phyloP scores from a whole-genome alignment of 2,797 vertebrate genomes.

The Catharus ustulatus region DNA sequence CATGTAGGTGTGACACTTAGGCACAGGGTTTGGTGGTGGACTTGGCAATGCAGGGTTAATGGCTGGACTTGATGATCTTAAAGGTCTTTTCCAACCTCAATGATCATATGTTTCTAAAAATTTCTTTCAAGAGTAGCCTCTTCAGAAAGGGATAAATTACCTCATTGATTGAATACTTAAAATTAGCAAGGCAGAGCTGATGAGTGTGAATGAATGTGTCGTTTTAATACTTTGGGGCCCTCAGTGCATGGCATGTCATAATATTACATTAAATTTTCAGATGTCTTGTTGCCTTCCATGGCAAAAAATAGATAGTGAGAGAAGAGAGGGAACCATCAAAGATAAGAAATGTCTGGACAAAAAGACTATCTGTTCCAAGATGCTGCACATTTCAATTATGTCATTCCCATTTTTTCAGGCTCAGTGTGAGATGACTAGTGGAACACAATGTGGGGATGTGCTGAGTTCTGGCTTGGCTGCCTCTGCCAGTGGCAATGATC shows the following conservation, averaged over 20 bases:
- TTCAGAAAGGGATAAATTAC: slow-evolving; percentile 7
- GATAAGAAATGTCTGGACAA: slow-evolving; percentile 9
- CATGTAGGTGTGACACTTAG: fast-evolving
- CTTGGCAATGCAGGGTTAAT: neutral
- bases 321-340: neutral
- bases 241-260: slow-evolving; percentile 4
- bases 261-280: slow-evolving; percentile 54
- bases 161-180: slow-evolving; percentile 20
- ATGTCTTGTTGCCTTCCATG: slow-evolving; percentile 22
- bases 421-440: neutral
- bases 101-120: neutral
- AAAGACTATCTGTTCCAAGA: slow-evolving; percentile 30
- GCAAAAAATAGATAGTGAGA: slow-evolving; percentile 45
- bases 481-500: fast-evolving
- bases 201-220: slow-evolving; percentile 16
- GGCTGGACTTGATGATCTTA: neutral
- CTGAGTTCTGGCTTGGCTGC: neutral
- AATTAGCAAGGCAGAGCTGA: slow-evolving; percentile 38
- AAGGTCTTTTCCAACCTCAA: neutral
- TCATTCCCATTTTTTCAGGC: neutral
- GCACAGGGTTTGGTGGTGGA: neutral
- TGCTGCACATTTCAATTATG: neutral
- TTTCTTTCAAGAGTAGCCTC: neutral
- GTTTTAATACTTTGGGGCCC: slow-evolving; percentile 12
- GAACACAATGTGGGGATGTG: neutral